Conservation (phyloP, 2,888 invertebrate species). For the Phengaris arion region DNA sequence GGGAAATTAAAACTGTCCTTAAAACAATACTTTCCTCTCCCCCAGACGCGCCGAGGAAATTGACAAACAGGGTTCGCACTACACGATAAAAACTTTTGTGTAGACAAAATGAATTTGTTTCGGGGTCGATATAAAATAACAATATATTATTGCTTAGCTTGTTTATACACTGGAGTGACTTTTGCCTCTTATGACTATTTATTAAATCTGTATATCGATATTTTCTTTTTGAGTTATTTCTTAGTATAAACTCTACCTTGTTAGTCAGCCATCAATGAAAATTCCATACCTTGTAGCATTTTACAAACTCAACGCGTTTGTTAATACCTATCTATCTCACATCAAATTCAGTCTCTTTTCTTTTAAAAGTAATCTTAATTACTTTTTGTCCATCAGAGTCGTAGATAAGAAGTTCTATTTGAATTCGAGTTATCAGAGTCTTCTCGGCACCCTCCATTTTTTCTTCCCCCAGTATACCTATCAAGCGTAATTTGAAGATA, state of each 20-base stretch:
- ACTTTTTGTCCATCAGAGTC: conserved; percentile 68
- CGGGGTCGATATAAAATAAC: conserved; percentile 28
- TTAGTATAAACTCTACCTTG: no score
- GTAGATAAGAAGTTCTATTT: conserved; percentile 67
- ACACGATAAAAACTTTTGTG: conserved; percentile 22
- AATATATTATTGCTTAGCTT: neutral
- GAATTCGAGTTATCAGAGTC: conserved; percentile 70
- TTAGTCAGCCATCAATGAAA: no score
- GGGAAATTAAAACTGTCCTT: conserved; percentile 80
- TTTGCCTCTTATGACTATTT: neutral
- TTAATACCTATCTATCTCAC: neutral
- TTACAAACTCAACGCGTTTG: no score
- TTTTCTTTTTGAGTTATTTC: no score
- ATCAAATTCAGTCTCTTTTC: conserved; percentile 65
- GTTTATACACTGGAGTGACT: neutral
- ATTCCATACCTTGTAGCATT: no score
- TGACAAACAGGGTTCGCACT: conserved; percentile 31
- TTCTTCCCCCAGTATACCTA: conserved; percentile 60
- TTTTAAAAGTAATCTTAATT: conserved; percentile 69
- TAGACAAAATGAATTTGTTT: conserved; percentile 26
- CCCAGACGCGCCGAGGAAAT: conserved; percentile 29
- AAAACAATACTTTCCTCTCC: conserved; percentile 70
- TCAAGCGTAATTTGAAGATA: conserved; percentile 72
- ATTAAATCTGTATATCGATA: neutral
- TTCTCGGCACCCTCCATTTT: conserved; percentile 64